phyloP scores from a whole-genome alignment of 1,140 invertebrate genomes.

The Rhizoglyphus robini region DNA sequence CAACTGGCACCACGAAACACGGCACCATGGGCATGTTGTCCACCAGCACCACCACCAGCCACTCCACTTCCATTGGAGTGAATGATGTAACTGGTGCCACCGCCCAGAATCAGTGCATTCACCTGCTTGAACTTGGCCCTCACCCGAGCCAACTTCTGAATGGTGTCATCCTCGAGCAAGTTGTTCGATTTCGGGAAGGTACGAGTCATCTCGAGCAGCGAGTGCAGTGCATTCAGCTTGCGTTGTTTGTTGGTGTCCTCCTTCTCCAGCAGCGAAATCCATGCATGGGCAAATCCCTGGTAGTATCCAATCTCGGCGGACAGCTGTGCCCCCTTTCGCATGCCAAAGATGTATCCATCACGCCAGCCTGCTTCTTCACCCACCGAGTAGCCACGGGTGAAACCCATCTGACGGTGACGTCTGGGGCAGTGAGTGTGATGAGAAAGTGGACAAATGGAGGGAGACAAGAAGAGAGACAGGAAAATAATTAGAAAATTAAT shows the following conservation, averaged over 20 bases:
- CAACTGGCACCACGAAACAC: not conserved
- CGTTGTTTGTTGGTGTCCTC: conserved; percentile 27
- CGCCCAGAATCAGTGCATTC: conserved; percentile 16
- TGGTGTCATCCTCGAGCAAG: conserved; percentile 26
- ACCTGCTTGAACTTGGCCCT: conserved; percentile 28
- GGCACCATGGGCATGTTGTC: not conserved
- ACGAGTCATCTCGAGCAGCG: conserved; percentile 29
- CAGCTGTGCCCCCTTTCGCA: conserved; percentile 29
- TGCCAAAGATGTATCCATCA: conserved; percentile 29
- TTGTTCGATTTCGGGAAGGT: conserved; percentile 28
- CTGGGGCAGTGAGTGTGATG: no score
- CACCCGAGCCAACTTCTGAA: conserved; percentile 21
- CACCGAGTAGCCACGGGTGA: conserved; percentile 29
- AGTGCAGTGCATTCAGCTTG: conserved; percentile 27
- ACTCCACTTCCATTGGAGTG: not conserved
- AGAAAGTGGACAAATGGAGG: not conserved
- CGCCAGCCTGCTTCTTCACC: conserved; percentile 30
- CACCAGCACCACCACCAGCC: not conserved
- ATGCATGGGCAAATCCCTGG: conserved; percentile 29
- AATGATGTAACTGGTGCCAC: not conserved
- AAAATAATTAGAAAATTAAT: not conserved
- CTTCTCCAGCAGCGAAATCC: conserved; percentile 28
- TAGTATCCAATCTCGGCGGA: conserved; percentile 30
- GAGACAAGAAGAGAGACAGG: not conserved
- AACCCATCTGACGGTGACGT: conserved; percentile 28